Percentiles rank a stretch among this genome's conserved stretches.
These are phyloP conservation scores for Stenotaenia linearis DNA, from an alignment of 2,888 invertebrate species.

Conservation along the genomic window DNA sequence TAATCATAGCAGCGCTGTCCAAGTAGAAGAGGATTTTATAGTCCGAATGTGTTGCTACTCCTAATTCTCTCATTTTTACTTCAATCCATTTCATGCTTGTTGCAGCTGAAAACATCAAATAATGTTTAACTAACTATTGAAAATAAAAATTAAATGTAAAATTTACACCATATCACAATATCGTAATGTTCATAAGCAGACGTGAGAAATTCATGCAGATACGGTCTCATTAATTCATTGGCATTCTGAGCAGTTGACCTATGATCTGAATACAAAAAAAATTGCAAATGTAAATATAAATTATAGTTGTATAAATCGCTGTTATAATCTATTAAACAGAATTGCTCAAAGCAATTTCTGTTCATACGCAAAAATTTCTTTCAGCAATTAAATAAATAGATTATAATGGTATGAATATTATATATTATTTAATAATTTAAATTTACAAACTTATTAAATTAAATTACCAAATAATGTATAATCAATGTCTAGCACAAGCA, in stretches of 20 bases:
- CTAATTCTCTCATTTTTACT: constrained; percentile 89
- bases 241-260: constrained; percentile 84
- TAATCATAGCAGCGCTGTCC: constrained; percentile 91
- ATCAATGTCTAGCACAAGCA: constrained; percentile 90
- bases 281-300: constrained; percentile 17
- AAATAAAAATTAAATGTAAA: background rate
- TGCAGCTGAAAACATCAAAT: constrained; percentile 55
- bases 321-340: no score
- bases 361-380: no score
- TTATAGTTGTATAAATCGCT: no score
- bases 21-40: constrained; percentile 91
- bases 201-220: constrained; percentile 86
- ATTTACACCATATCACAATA: constrained; percentile 86
- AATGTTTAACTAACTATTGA: background rate
- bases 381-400: background rate
- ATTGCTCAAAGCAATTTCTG: no score
- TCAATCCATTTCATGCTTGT: constrained; percentile 98
- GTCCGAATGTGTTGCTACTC: constrained; percentile 70
- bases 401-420: no score
- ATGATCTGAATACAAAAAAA: constrained; percentile 58
- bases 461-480: constrained; percentile 77
- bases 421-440: no score
- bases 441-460: no score
- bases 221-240: constrained; percentile 87
- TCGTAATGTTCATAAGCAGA: constrained; percentile 84